phyloP scores from a whole-genome alignment of 1,140 invertebrate species.

The Drosophila suzukii region DNA sequence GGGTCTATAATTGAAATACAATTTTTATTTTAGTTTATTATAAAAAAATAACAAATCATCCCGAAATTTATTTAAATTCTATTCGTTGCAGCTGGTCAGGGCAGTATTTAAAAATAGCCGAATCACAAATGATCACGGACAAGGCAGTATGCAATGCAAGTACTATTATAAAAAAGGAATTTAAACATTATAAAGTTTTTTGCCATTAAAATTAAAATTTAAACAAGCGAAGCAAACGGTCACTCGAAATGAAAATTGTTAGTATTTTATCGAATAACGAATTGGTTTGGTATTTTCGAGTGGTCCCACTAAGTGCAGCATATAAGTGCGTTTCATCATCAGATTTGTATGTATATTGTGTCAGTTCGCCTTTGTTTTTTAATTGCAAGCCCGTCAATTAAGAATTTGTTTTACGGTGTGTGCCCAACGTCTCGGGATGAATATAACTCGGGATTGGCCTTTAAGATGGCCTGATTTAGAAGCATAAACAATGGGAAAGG shows the following conservation, averaged over 20 bases:
- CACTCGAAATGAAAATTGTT: neutral
- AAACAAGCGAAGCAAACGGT: neutral
- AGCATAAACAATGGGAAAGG: slow-evolving; percentile 23
- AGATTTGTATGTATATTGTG: slow-evolving; percentile 54
- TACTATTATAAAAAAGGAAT: no score
- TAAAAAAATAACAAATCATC: no score
- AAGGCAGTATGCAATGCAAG: no score
- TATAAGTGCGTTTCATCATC: slow-evolving; percentile 53
- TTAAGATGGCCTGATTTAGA: neutral
- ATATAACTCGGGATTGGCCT: slow-evolving; percentile 8
- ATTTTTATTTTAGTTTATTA: no score
- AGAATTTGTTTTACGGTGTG: slow-evolving; percentile 12
- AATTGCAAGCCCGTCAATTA: slow-evolving; percentile 26
- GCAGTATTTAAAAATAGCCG: no score
- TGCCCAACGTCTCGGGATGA: slow-evolving; percentile 14
- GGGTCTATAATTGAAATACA: no score
- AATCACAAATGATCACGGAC: no score
- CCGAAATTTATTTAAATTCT: no score
- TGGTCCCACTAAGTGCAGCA: slow-evolving; percentile 33
- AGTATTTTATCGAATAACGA: slow-evolving; percentile 3
- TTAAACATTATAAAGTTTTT: neutral
- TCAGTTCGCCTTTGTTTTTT: slow-evolving; percentile 49
- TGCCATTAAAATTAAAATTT: neutral
- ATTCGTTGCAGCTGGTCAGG: no score
- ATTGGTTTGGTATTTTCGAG: slow-evolving; percentile 11